Conservation (phyloP, 2,113 vertebrate genomes). For the Corythornis vintsioides region DNA sequence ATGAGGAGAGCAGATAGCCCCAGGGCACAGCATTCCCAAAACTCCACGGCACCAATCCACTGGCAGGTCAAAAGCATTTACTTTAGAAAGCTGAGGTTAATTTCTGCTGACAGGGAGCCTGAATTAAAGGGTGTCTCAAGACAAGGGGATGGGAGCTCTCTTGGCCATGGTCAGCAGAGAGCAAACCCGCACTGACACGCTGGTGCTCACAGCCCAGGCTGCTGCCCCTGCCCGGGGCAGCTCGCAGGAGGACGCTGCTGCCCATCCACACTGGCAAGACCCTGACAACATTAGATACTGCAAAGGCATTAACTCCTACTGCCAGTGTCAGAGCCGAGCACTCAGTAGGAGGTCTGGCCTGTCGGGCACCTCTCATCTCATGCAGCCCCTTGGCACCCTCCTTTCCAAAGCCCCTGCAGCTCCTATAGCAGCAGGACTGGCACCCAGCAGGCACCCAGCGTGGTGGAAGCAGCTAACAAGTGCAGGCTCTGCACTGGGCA, state of each 20-base stretch:
- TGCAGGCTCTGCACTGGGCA: background rate
- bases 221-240: background rate
- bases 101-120: background rate
- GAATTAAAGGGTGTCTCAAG: background rate
- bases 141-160: background rate
- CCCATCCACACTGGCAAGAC: background rate
- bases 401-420: background rate
- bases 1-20: background rate
- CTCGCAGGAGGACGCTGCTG: background rate
- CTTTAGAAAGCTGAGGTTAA: background rate
- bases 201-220: background rate
- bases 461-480: background rate
- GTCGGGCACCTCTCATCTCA: background rate
- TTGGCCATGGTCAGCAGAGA: background rate
- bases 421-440: no score
- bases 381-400: accelerated
- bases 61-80: background rate
- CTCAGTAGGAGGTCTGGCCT: background rate
- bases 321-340: accelerated
- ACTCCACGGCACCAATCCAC: accelerated
- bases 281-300: background rate
- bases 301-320: background rate
- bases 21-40: background rate
- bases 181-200: background rate
- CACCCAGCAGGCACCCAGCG: no score